These are phyloP conservation scores for Cirrhinus molitorella DNA, from an alignment of 2,797 vertebrate species.

Conservation along the genomic window DNA sequence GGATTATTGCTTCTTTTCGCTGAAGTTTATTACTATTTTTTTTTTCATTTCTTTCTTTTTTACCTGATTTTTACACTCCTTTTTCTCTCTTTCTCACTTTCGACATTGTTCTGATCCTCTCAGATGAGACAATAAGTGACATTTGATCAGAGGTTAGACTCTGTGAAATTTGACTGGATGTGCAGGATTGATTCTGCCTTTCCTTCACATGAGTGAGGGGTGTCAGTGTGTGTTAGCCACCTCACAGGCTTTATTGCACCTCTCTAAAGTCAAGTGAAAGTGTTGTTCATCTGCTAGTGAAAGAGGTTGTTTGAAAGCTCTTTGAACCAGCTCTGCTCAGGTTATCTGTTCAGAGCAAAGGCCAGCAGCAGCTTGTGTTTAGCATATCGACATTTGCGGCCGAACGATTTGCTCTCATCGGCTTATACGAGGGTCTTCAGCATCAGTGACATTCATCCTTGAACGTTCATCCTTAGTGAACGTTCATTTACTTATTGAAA, in stretches of 20 bases:
- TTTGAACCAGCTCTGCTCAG: conserved; percentile 28
- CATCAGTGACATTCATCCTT: conserved; percentile 29
- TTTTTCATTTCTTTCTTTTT: neutral
- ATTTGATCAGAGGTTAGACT: conserved; percentile 49
- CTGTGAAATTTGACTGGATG: conserved; percentile 52
- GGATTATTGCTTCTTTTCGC: neutral
- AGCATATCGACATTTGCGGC: conserved; percentile 51
- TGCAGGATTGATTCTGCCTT: conserved; percentile 30
- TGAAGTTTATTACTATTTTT: neutral
- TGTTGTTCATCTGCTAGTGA: conserved; percentile 26
- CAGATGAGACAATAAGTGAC: conserved; percentile 52
- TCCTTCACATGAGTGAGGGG: conserved; percentile 20
- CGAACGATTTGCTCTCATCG: conserved; percentile 32
- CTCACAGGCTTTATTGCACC: neutral
- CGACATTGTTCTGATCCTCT: conserved; percentile 24
- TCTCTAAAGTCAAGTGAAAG: neutral
- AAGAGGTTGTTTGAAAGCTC: conserved; percentile 21
- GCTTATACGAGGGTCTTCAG: conserved; percentile 29
- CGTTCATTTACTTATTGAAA: conserved; percentile 32
- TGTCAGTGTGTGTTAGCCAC: conserved; percentile 11
- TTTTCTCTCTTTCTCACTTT: neutral
- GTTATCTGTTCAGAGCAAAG: conserved; percentile 38
- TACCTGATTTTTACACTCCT: neutral
- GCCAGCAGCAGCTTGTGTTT: conserved; percentile 27
- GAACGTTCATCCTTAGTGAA: no score